Evolutionary conservation across 2,113 vertebrate species (phyloP), one percentile per base, ranked within the genome.

Genomic region (Lichenostomus cassidix): DNA sequence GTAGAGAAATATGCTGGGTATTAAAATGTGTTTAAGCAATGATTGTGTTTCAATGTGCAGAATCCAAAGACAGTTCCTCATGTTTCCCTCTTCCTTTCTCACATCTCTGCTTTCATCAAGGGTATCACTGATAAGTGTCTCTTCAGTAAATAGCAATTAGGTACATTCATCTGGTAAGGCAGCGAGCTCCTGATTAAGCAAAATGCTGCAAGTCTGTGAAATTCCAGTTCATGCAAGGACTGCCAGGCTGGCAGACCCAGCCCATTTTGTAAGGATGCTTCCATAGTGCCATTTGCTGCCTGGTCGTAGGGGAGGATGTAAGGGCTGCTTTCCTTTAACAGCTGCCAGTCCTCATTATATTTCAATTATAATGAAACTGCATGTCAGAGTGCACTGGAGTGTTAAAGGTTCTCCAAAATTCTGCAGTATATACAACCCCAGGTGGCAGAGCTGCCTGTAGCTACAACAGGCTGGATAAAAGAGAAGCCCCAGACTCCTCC

Each of bases 271-370:
- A 5, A 0, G 17, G 55, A 24, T 47, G 29, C n/a, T 83, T 53
- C 59, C 7, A 0, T 3, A 44, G 14, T 33, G 52, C 31, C 46
- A 13, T 60, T 59, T 86, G n/a, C 71, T 82, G 52, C 71, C 56
- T 44, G n/a, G 16, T 27, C 0, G 0, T 31, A 4, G 19, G 39
- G 49, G 27, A 37, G 7, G 37, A 24, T 3, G 3, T 8, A 7
- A 50, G 35, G 42, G 33, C 33, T 7, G 4, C 39, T 31, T 22
- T 63, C 42, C 60, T 62, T 1, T 49, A 69, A 59, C 73, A 60
- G 50, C 42, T 77, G 52, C 31, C 65, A 67, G 29, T 87, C 46
- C 41, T 67, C 25, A 10, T 74, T 44, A 5, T 29, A 15, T 60
- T 63, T 41, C 42, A 39, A 47, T 31, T 22, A 0, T 46, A 53